phyloP scores from a whole-genome alignment of 2,113 vertebrate species.

The Mus pahari region DNA sequence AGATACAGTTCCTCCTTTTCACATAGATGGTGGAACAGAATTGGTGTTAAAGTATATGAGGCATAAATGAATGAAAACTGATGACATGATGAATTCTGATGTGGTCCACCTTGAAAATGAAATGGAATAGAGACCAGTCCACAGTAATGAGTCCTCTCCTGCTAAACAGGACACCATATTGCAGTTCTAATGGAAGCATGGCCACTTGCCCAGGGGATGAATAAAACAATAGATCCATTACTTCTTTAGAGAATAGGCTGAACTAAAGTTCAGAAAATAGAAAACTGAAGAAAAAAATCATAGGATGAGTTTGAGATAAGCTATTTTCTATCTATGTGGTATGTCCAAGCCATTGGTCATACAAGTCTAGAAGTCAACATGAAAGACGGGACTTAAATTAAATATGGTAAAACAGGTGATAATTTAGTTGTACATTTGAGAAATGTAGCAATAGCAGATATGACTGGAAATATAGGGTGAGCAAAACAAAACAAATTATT shows the following conservation, averaged over 20 bases:
- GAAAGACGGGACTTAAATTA: background rate
- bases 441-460: background rate
- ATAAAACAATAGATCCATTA: background rate
- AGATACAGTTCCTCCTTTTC: background rate
- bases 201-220: background rate
- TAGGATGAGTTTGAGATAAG: background rate
- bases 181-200: background rate
- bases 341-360: background rate
- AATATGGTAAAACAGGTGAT: background rate
- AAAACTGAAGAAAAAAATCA: background rate
- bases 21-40: background rate
- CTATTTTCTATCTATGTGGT: background rate
- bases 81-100: background rate
- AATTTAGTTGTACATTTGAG: background rate
- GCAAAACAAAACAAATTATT: background rate
- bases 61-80: background rate
- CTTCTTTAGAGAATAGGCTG: background rate
- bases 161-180: background rate
- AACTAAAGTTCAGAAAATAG: background rate
- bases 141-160: background rate
- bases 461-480: background rate
- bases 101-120: background rate
- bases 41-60: background rate
- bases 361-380: constrained; percentile 1
- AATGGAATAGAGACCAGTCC: background rate